A percentile compares a stretch with the other conserved stretches of the same genome.
Conservation (phyloP, 2,113 vertebrate genomes). For the Uropsilus gracilis region DNA sequence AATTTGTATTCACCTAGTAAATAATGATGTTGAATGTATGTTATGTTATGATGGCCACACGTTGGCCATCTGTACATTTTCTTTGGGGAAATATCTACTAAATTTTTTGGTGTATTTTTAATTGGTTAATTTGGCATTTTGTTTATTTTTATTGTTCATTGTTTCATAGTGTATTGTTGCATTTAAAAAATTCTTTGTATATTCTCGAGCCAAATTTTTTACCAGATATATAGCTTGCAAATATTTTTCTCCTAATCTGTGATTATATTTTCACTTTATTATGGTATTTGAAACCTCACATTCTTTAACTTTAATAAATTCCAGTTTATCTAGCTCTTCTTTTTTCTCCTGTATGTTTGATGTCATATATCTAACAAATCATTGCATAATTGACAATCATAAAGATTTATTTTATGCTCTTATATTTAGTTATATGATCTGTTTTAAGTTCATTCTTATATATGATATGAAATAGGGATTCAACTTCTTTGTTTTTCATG, state of each 20-base stretch:
- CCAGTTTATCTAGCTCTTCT: not conserved
- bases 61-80: slow-evolving; percentile 24
- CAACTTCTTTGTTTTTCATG: not conserved
- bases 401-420: not conserved
- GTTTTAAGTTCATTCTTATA: slow-evolving; percentile 33
- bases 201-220: not conserved
- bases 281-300: not conserved
- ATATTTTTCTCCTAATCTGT: not conserved
- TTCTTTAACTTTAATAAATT: not conserved
- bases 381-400: not conserved
- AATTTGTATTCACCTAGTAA: slow-evolving; percentile 19
- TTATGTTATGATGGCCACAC: too few species aligned
- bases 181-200: not conserved
- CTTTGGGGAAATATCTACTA: slow-evolving; percentile 14
- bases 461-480: slow-evolving; percentile 20
- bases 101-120: not conserved
- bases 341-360: slow-evolving; percentile 29
- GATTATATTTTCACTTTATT: not conserved
- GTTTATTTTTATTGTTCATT: too few species aligned
- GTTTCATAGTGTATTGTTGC: too few species aligned
- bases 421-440: not conserved
- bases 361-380: not conserved
- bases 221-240: not conserved
- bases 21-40: not conserved
- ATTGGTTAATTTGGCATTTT: not conserved